Evolutionary conservation across 2,113 vertebrate genomes (phyloP).

Genomic region (Mellivora capensis): DNA sequence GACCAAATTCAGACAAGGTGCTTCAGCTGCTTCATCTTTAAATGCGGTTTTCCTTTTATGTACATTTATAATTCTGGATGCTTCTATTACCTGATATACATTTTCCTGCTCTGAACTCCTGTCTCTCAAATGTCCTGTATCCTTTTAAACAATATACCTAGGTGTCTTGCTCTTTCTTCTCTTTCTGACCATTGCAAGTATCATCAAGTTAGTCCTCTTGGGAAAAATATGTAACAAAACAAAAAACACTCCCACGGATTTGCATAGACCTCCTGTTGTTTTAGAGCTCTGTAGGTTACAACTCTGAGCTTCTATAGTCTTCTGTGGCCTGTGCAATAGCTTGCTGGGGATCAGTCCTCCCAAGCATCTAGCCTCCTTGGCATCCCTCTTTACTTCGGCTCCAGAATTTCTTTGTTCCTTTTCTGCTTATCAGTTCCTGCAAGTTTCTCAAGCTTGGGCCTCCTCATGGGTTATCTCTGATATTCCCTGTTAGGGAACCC

Average conservation of each 20-base stretch:
- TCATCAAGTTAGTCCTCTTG: neutral
- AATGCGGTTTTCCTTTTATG: neutral
- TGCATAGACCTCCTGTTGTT: neutral
- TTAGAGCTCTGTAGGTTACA: neutral
- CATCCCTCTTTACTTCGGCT: neutral
- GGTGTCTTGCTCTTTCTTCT: neutral
- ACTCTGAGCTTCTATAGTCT: neutral
- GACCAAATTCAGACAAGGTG: neutral
- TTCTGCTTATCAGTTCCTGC: neutral
- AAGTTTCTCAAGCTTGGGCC: neutral
- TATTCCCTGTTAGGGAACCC: neutral
- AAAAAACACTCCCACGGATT: neutral
- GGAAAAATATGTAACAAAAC: neutral
- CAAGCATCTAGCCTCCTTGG: neutral
- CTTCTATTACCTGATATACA: neutral
- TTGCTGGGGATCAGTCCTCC: neutral
- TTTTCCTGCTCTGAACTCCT: neutral
- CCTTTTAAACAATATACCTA: neutral
- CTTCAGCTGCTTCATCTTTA: neutral
- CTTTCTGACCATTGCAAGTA: neutral
- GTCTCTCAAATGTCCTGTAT: neutral
- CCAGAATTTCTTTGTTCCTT: neutral
- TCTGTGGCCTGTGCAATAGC: neutral
- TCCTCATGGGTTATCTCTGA: neutral
- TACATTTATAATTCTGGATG: neutral